Percentiles rank a stretch among this genome's conserved stretches.
Evolutionary conservation across 2,113 vertebrate genomes (phyloP).

Genomic region (Peromyscus californicus): DNA sequence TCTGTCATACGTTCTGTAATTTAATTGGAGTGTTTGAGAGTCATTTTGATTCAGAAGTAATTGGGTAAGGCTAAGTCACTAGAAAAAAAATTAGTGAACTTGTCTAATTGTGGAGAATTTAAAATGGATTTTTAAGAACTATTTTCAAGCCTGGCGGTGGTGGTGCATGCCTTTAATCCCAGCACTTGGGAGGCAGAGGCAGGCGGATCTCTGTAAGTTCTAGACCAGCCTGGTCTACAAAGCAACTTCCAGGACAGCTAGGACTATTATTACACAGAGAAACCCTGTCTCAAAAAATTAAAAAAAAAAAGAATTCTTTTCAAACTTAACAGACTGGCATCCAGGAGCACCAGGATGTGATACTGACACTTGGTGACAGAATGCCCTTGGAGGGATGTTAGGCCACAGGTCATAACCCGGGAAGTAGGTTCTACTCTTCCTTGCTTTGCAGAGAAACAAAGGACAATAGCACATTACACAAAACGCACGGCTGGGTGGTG

Average conservation of each 20-base stretch:
- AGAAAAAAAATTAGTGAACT: conserved; percentile 62
- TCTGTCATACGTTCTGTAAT: conserved; percentile 54
- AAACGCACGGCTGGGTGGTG: fast-evolving
- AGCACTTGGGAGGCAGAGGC: too few species aligned
- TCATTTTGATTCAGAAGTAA: conserved; percentile 68
- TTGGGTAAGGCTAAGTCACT: conserved; percentile 26
- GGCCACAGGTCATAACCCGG: not conserved
- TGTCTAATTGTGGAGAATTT: conserved; percentile 52
- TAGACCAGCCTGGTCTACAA: too few species aligned
- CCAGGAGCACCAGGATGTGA: not conserved
- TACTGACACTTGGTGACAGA: not conserved
- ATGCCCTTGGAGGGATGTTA: not conserved
- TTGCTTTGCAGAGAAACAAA: not conserved
- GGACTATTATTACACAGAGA: too few species aligned
- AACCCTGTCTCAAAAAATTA: too few species aligned
- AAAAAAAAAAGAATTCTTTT: not conserved
- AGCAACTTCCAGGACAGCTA: too few species aligned
- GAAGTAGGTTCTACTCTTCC: not conserved
- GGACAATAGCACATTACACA: not conserved
- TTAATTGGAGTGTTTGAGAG: conserved; percentile 65
- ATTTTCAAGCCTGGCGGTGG: not conserved
- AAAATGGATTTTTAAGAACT: conserved; percentile 6
- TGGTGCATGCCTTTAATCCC: too few species aligned
- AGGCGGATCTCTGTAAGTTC: too few species aligned
- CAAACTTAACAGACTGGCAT: not conserved